Base-by-base conservation (phyloP, 92 coral and sea anemone genomes). In the Nematostella vectensis region DNA sequence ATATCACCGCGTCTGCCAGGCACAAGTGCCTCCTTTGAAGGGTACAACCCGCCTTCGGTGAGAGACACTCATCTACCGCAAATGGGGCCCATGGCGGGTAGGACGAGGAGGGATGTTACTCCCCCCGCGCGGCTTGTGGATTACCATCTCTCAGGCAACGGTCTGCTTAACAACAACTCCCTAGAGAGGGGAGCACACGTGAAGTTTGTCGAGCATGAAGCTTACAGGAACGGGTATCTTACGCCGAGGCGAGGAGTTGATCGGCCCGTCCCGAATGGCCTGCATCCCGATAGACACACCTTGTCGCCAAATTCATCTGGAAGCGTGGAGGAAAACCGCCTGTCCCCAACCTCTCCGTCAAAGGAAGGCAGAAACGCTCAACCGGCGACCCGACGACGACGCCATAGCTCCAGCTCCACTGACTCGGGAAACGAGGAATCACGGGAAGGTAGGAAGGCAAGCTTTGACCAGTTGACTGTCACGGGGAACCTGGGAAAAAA, bases 391-490 rank as follows among this genome's bases (percentile, higher is more conserved):
- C 29, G 75, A 29, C 64, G 66, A 9, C 58, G 94, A 12, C 48
- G 94, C 26, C 63, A 54, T 54, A 85, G 94, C 50, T 80, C 94
- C 1, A 85, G 94, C 43, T 85, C 94, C 25, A 85, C 94, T 0
- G 94, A 85, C 60, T 85, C 94, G 2, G 94, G 94, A 18, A 70
- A 82, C 2, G 94, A 85, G 29, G 83, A 85, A 54, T 63, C 71
- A 1, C 78, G 78, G 31, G 80, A 51, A 69, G 83, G 87, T 74
- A 38, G 45, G 81, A n/a, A n/a, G 53, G 6, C 25, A 26, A 22
- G 26, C 26, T 31, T 18, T 9, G 2, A 19, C 27, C 31, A 4
- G 3, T 1, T 25, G 15, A 9, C 16, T 2, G 8, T 21, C 2
- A 11, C n/a, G 22, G 27, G 11, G 11, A 9, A 18, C 25, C 27